Percentiles rank a stretch among this genome's conserved stretches.
phyloP scores from a whole-genome alignment of 2,888 invertebrate genomes.

The Idaea aversata region DNA sequence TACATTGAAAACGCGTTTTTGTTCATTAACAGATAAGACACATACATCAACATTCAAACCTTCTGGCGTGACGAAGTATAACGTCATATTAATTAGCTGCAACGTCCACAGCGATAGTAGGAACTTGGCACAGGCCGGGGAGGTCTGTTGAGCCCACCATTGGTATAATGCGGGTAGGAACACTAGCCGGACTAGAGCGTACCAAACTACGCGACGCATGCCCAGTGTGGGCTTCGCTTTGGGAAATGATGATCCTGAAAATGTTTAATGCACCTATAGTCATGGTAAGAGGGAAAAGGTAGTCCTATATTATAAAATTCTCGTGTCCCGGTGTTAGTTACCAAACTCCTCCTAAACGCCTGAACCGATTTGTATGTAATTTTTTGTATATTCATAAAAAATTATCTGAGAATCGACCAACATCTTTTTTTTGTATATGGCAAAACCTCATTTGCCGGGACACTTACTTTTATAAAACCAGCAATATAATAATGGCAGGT shows the following conservation, averaged over 20 bases:
- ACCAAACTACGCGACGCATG: slow-evolving; percentile 90
- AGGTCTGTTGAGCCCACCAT: slow-evolving; percentile 97
- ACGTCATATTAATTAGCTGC: slow-evolving; percentile 83
- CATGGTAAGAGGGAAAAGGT: too few species aligned
- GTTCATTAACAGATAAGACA: slow-evolving; percentile 5
- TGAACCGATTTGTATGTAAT: too few species aligned
- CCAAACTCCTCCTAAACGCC: too few species aligned
- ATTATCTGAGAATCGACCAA: too few species aligned
- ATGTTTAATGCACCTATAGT: slow-evolving; percentile 1
- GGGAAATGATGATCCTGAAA: slow-evolving; percentile 93
- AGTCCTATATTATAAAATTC: too few species aligned
- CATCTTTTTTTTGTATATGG: too few species aligned
- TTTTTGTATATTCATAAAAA: too few species aligned
- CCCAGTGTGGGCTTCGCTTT: slow-evolving; percentile 97
- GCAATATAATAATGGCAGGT: too few species aligned
- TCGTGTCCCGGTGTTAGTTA: too few species aligned
- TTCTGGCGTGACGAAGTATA: slow-evolving; percentile 75
- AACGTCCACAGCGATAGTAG: slow-evolving; percentile 88
- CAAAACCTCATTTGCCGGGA: too few species aligned
- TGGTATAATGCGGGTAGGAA: slow-evolving; percentile 91
- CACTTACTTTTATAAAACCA: too few species aligned
- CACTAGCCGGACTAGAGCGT: slow-evolving; percentile 89
- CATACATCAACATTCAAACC: slow-evolving; percentile 77
- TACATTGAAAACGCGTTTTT: background rate
- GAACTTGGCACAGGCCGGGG: slow-evolving; percentile 85